Conservation (phyloP, 2,888 invertebrate genomes). For the Sinhomidia bicolor region DNA sequence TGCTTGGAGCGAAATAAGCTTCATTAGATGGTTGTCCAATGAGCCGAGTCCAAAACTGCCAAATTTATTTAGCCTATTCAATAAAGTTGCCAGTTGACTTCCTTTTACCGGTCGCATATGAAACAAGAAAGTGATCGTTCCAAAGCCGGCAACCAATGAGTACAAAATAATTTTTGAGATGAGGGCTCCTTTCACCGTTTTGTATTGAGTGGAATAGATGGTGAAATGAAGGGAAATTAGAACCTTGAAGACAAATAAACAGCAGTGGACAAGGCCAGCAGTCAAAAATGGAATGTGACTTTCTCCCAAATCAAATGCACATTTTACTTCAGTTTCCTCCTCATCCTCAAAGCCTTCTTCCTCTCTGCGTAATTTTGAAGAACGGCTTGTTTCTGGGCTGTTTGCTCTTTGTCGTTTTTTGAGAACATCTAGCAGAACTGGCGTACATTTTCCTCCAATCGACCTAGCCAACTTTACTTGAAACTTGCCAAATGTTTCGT, state of each 20-base stretch:
- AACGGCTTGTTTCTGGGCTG: too few species aligned
- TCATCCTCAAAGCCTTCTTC: too few species aligned
- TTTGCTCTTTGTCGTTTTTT: neutral
- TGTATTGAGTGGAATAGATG: neutral
- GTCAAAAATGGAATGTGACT: neutral
- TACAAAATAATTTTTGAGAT: neutral
- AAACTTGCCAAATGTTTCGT: neutral
- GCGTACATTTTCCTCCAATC: slow-evolving; percentile 6
- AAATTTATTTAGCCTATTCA: neutral
- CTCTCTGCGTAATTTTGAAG: too few species aligned
- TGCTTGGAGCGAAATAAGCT: neutral
- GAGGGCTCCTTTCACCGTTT: neutral
- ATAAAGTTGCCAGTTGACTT: neutral
- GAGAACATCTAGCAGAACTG: neutral
- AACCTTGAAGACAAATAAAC: neutral
- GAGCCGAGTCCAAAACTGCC: neutral
- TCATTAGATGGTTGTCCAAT: neutral
- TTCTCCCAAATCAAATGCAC: neutral
- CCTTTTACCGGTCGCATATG: neutral
- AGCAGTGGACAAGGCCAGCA: neutral
- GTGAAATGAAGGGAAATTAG: neutral
- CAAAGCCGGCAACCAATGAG: neutral
- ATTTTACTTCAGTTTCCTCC: neutral
- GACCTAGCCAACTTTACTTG: neutral
- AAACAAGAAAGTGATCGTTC: neutral